A percentile compares a stretch with the other conserved stretches of the same genome.
These are phyloP conservation scores for Drosophila ogumai DNA, from an alignment of 1,140 invertebrate genomes.

Conservation along the genomic window DNA sequence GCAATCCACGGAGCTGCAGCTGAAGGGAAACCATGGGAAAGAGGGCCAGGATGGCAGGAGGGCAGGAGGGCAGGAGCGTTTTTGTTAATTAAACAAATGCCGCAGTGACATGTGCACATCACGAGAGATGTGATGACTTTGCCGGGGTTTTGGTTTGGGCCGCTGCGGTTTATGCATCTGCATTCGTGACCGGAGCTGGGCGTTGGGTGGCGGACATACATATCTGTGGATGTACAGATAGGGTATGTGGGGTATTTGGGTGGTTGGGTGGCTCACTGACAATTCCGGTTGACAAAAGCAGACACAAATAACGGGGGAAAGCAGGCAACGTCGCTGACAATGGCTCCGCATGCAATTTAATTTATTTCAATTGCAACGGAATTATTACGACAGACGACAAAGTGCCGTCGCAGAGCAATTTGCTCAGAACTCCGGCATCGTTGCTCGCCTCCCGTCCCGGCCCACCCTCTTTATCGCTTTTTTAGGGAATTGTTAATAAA, in stretches of 20 bases:
- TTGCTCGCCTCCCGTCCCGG: too few species aligned
- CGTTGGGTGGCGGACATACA: conserved; percentile 1
- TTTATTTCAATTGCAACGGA: conserved; percentile 80
- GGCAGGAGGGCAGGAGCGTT: conserved; percentile 36
- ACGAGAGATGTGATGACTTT: conserved; percentile 74
- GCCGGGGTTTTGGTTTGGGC: conserved; percentile 43
- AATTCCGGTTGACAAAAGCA: conserved; percentile 64
- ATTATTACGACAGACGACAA: conserved; percentile 80
- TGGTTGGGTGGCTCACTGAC: conserved; percentile 21
- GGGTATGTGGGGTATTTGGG: conserved; percentile 9
- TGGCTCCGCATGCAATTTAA: conserved; percentile 80
- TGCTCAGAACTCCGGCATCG: conserved; percentile 23
- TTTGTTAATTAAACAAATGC: conserved; percentile 84
- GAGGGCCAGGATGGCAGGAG: background rate
- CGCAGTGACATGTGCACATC: conserved; percentile 82
- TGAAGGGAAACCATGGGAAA: background rate
- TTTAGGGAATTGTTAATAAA: conserved; percentile 73
- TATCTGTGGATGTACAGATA: conserved; percentile 8
- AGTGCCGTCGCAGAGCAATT: conserved; percentile 69
- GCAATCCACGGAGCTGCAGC: conserved; percentile 64
- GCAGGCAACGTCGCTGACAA: conserved; percentile 57
- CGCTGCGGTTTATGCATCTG: conserved; percentile 54
- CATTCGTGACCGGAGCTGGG: conserved; percentile 35
- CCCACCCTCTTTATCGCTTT: conserved; percentile 20
- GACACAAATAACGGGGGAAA: conserved; percentile 55